A percentile compares a stretch with the other conserved stretches of the same genome.
phyloP scores from a whole-genome alignment of 1,140 invertebrate species.

The Hyles euphorbiae region DNA sequence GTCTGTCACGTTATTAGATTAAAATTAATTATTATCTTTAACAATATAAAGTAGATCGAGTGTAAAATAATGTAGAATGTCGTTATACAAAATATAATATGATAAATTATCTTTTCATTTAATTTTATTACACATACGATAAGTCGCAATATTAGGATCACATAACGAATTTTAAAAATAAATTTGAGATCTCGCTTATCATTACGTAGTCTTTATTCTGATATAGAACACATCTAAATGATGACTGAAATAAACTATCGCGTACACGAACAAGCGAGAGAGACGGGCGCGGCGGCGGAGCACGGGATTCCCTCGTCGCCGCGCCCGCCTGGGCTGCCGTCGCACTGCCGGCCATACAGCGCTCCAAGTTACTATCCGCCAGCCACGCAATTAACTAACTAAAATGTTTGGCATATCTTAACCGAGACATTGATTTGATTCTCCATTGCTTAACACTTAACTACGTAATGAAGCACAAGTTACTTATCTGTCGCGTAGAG shows the following conservation, averaged over 20 bases:
- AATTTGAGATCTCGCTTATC: constrained; percentile 75
- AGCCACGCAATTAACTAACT: background rate
- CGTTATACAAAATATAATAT: constrained; percentile 75
- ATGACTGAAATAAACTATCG: constrained; percentile 62
- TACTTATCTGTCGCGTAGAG: background rate
- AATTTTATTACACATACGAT: constrained; percentile 64
- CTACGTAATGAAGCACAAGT: too few species aligned
- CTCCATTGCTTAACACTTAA: too few species aligned
- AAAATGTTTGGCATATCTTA: too few species aligned
- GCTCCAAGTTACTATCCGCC: background rate
- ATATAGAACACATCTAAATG: constrained; percentile 72
- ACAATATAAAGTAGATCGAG: constrained; percentile 71
- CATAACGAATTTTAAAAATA: constrained; percentile 73
- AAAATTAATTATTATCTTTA: constrained; percentile 75
- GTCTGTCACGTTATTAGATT: constrained; percentile 75
- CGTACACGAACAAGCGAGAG: constrained; percentile 62
- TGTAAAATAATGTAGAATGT: constrained; percentile 74
- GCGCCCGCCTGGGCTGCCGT: constrained; percentile 6
- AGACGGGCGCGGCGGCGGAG: constrained; percentile 9
- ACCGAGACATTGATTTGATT: too few species aligned
- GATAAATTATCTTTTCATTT: constrained; percentile 71
- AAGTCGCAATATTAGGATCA: constrained; percentile 71
- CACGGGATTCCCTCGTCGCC: background rate
- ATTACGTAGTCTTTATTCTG: constrained; percentile 73
- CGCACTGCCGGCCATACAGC: constrained; percentile 7